Base-by-base conservation (phyloP, 2,797 vertebrate species). In the Galagoides demidoff region DNA sequence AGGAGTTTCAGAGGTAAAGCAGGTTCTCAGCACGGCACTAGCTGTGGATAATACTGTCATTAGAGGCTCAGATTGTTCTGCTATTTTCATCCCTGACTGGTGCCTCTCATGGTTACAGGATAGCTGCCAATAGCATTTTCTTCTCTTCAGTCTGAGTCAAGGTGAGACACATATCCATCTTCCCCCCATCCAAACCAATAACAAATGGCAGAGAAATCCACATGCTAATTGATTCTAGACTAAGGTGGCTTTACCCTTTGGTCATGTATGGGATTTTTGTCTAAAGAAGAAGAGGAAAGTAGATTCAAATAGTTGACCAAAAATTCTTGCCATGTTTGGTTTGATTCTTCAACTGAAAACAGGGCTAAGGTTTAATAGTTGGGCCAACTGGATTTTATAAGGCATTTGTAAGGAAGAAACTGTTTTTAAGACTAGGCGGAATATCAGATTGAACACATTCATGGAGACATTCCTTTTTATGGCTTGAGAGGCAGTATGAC, bases 281-380 rank as follows among this genome's bases (percentile, higher is more conserved):
- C 23, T 64, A 57, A 85, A 89, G 39, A 52, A 73, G 59, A 85
- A 90, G 37, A 31, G 25, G 5, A 37, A 45, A 70, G 29, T 79
- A 13, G 22, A 31, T 84, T 70, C 88, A 43, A 45, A 23, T 37
- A 92, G 43, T 22, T 64, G 43, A 31, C 55, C 64, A 92, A 70
- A 88, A 37, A 0, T 19, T 10, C 37, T 78, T 91, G 7, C 12
- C 52, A 39, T 1, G 22, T 77, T 25, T 68, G 25, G 19, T 64
- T 95, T 87, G 55, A 77, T 88, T 85, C 71, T 84, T 93, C 43
- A 68, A 85, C 9, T 76, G 23, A 94, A 92, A 92, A 68, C 5
- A 74, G 29, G 37, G 10, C 5, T 63, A 88, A n/a, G 8, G 76
- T 61, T 49, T 86, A 92, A 89, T 74, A n/a, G 68, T 92, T 78